These are phyloP conservation scores for Phymastichus coffea DNA, from an alignment of 1,140 invertebrate species.

Conservation along the genomic window DNA sequence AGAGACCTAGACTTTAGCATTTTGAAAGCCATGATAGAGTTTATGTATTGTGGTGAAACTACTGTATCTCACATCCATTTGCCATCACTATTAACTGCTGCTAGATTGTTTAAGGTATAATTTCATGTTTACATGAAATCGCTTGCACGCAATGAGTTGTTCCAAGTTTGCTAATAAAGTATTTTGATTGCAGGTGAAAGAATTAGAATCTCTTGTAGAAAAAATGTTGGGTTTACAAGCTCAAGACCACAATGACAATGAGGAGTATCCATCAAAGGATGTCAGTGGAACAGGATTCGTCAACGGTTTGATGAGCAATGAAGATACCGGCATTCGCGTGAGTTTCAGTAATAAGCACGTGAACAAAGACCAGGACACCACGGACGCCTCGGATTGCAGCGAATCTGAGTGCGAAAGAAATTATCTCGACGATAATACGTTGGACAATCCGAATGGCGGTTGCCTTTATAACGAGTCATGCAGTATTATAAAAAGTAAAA, in stretches of 20 bases:
- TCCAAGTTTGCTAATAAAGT: slow-evolving; percentile 1
- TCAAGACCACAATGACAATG: slow-evolving; percentile 22
- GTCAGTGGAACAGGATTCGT: background rate
- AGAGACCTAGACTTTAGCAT: slow-evolving; percentile 61
- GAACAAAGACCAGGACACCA: background rate
- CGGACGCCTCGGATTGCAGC: slow-evolving; percentile 3
- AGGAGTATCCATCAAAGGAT: slow-evolving; percentile 14
- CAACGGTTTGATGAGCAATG: slow-evolving; percentile 14
- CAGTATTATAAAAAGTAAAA: background rate
- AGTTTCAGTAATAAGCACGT: slow-evolving; percentile 21
- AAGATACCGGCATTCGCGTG: slow-evolving; percentile 25
- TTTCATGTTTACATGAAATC: slow-evolving; percentile 10
- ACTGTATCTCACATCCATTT: slow-evolving; percentile 58
- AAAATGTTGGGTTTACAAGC: slow-evolving; percentile 40
- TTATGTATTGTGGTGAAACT: slow-evolving; percentile 63
- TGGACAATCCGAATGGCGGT: slow-evolving; percentile 6
- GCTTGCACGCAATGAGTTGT: background rate
- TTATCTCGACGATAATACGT: slow-evolving; percentile 19
- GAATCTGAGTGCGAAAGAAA: slow-evolving; percentile 21
- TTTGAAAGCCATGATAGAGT: slow-evolving; percentile 61
- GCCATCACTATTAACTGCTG: slow-evolving; percentile 56
- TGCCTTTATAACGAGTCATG: slow-evolving; percentile 22
- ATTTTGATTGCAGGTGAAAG: slow-evolving; percentile 51
- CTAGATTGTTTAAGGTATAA: slow-evolving; percentile 58
- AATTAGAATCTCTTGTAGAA: slow-evolving; percentile 48